Base-by-base conservation (phyloP, 1,140 invertebrate species). In the Chironomus tepperi region DNA sequence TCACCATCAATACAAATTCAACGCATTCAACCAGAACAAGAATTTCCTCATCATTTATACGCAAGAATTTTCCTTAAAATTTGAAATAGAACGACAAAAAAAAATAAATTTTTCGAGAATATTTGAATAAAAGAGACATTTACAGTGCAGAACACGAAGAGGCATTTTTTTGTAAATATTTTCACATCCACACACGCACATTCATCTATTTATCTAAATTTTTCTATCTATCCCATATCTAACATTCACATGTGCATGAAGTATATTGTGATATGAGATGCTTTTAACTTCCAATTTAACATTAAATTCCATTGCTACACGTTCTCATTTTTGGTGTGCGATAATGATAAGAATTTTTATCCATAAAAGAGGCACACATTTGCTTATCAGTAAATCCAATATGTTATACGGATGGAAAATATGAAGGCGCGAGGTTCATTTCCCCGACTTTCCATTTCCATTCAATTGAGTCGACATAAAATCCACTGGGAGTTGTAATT, bases 121-220 rank as follows among this genome's bases (percentile, higher is more conserved):
- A 57, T 57, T 57, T 57, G 47, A 57, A 57, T 12, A 57, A 57
- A 12, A 57, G 47, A 57, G 47, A 57, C 47, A 57, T 57, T 57
- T 57, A 57, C n/a, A 15, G 47, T 2, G 10, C 47, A 57, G 24
- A 34, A 34, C 24, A 34, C 24, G 24, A 34, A 34, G 24, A 34
- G 24, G 24, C 24, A 34, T 34, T 34, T 34, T 34, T 34, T 34
- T 34, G 24, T 1, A 34, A 34, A 34, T 34, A 34, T 34, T 34
- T 34, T 34, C 47, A 57, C 47, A 57, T 15, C 12, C 15, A 57
- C 12, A 57, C 47, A 15, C 47, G 12, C 0, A 57, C 47, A 57
- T n/a, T 57, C 47, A 57, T 57, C 3, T 12, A 57, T n/a, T 57
- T 57, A 57, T 57, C 47, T 47, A 12, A 57, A 57, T 34, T 57